A percentile compares a stretch with the other conserved stretches of the same genome.
These are phyloP conservation scores for Cantharis lateralis DNA, from an alignment of 2,888 invertebrate species.

Conservation along the genomic window DNA sequence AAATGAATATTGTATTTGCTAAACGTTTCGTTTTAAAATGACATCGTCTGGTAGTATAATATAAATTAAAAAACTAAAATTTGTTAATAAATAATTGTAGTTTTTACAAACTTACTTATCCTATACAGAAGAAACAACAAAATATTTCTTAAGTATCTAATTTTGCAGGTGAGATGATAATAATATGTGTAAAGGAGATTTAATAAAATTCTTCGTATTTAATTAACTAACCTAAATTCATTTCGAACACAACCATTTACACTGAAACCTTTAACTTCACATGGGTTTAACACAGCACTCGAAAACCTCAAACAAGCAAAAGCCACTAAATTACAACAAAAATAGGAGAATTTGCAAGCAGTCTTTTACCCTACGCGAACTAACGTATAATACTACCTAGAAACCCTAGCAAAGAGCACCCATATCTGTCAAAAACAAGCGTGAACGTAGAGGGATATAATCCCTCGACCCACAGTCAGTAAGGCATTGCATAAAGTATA, in stretches of 20 bases:
- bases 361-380: constrained; percentile 15
- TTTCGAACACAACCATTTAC: constrained; percentile 14
- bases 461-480: constrained; percentile 16
- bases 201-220: neutral
- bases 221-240: constrained; percentile 11
- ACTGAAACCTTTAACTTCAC: neutral
- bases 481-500: constrained; percentile 8
- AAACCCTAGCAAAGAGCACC: constrained; percentile 20
- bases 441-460: constrained; percentile 24
- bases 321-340: neutral
- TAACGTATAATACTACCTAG: constrained; percentile 18
- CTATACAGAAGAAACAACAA: too few species aligned
- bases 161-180: too few species aligned
- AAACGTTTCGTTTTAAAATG: neutral
- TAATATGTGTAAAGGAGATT: too few species aligned
- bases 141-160: too few species aligned
- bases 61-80: too few species aligned
- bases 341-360: constrained; percentile 6
- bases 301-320: constrained; percentile 7
- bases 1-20: too few species aligned
- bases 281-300: constrained; percentile 9
- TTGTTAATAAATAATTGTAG: too few species aligned
- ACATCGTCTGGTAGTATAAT: too few species aligned
- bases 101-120: too few species aligned
- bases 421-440: constrained; percentile 32